Evolutionary conservation across 2,888 invertebrate genomes (phyloP).

Genomic region (Arrhopalites spinosus): DNA sequence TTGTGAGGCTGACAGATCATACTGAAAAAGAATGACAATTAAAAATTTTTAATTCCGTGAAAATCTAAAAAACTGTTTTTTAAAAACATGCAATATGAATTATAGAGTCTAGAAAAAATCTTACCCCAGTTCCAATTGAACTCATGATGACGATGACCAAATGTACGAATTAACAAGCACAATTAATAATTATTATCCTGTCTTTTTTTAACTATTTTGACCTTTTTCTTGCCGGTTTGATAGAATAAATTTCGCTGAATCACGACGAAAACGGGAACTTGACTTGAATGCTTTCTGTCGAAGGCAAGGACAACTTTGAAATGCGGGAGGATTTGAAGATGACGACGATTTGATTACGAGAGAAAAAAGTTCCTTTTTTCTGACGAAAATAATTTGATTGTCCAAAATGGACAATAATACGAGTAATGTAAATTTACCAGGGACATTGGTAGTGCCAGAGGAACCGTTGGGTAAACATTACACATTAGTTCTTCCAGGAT

Average conservation of each 20-base stretch:
- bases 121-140: constrained; percentile 93
- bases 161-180: not conserved
- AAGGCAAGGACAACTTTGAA: not conserved
- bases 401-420: too few species aligned
- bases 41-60: not conserved
- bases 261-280: too few species aligned
- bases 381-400: too few species aligned
- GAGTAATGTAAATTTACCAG: too few species aligned
- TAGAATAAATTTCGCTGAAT: not conserved
- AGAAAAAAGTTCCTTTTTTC: too few species aligned
- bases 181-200: not conserved
- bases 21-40: constrained; percentile 67
- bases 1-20: constrained; percentile 99
- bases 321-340: not conserved
- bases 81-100: too few species aligned
- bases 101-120: constrained; percentile 60
- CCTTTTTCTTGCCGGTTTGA: not conserved
- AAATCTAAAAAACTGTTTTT: not conserved
- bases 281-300: not conserved
- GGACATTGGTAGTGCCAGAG: too few species aligned
- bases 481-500: too few species aligned
- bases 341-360: too few species aligned
- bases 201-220: not conserved
- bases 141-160: constrained; percentile 72
- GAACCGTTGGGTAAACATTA: too few species aligned